These are phyloP conservation scores for Galaxias olidus DNA, from an alignment of 2,797 vertebrate genomes.

Conservation along the genomic window DNA sequence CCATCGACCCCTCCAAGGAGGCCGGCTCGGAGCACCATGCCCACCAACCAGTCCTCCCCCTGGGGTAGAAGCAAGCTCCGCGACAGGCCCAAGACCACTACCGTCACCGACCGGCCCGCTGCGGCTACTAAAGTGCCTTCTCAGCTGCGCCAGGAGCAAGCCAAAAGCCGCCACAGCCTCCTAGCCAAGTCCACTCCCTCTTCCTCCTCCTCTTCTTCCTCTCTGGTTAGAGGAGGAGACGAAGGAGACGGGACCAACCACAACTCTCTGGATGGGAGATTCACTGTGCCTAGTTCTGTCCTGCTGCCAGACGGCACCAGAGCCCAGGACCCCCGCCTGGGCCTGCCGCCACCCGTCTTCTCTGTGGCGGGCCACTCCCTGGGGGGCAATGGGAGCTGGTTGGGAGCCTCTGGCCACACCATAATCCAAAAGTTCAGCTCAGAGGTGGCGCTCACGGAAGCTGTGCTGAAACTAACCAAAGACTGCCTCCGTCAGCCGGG, in stretches of 20 bases:
- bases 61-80: constrained; percentile 68
- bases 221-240: constrained; percentile 16
- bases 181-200: constrained; percentile 36
- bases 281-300: constrained; percentile 31
- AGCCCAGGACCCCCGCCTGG: constrained; percentile 5
- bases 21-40: constrained; percentile 60
- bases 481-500: constrained; percentile 26
- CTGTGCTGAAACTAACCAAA: constrained; percentile 58
- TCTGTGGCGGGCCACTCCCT: constrained; percentile 32
- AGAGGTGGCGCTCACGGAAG: constrained; percentile 52
- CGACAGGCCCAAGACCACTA: constrained; percentile 53
- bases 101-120: constrained; percentile 26
- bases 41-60: constrained; percentile 74
- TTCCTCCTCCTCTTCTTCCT: constrained; percentile 31
- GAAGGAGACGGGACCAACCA: constrained; percentile 40
- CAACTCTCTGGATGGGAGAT: background rate
- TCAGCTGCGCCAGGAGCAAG: constrained; percentile 52
- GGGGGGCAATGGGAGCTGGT: constrained; percentile 4
- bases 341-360: constrained; percentile 26
- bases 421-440: constrained; percentile 35
- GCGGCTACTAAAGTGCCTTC: constrained; percentile 82
- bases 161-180: constrained; percentile 46
- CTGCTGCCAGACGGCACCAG: constrained; percentile 16
- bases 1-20: constrained; percentile 15
- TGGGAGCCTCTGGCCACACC: background rate